Conservation (phyloP, 2,888 invertebrate species). For the Plebejus melissa region DNA sequence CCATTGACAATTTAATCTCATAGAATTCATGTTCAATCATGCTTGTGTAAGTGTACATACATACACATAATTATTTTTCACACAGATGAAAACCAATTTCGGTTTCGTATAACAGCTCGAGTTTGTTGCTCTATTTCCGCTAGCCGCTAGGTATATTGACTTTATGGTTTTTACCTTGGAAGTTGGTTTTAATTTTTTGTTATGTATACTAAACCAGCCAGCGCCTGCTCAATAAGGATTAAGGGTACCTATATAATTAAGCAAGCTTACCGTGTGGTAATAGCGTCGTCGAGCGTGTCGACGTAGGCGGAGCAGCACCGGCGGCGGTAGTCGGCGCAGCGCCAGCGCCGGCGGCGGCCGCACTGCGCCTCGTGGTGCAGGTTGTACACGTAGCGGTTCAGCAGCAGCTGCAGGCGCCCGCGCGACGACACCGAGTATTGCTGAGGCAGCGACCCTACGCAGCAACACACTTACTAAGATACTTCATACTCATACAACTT, state of each 20-base stretch:
- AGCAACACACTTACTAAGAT: background rate
- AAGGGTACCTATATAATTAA: background rate
- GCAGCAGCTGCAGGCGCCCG: constrained; percentile 54
- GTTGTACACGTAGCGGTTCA: constrained; percentile 56
- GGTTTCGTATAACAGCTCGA: no score
- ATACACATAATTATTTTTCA: no score
- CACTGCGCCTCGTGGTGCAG: constrained; percentile 49
- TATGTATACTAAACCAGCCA: background rate
- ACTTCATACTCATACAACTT: background rate
- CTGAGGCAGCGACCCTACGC: constrained; percentile 37
- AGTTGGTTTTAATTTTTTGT: no score
- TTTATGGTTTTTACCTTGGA: no score
- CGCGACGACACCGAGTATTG: constrained; percentile 54
- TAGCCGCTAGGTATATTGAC: no score
- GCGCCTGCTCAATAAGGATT: background rate
- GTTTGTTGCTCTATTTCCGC: no score
- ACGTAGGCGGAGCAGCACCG: constrained; percentile 51
- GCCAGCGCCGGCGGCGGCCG: constrained; percentile 52
- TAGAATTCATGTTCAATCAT: no score
- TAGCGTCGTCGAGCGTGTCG: constrained; percentile 48
- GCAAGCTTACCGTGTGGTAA: constrained; percentile 49
- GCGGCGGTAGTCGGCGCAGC: constrained; percentile 58
- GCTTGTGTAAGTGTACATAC: no score
- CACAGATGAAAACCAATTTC: no score
- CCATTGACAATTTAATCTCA: no score